These are phyloP conservation scores for Drosophila neocordata DNA, from an alignment of 1,140 invertebrate genomes.

Conservation along the genomic window DNA sequence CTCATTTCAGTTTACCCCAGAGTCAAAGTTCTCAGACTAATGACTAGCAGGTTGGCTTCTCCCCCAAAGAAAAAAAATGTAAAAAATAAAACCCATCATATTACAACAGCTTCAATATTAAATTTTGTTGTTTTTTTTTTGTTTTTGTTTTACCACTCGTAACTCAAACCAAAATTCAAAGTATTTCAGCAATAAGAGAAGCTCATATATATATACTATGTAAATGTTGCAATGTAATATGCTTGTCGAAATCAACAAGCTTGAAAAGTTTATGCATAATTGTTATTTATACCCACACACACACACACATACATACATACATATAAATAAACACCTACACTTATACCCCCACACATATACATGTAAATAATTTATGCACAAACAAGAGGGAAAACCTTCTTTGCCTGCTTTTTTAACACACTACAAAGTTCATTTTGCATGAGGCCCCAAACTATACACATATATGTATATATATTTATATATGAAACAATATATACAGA, in stretches of 20 bases:
- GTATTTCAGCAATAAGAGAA: conserved; percentile 41
- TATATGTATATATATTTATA: conserved; percentile 51
- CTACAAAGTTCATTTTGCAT: conserved; percentile 46
- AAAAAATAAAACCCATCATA: background rate
- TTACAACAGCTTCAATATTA: conserved; percentile 28
- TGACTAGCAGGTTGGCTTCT: conserved; percentile 17
- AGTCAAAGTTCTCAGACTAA: conserved; percentile 35
- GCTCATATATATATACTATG: conserved; percentile 27
- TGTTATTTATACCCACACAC: conserved; percentile 50
- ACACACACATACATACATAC: conserved; percentile 40
- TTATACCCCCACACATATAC: conserved; percentile 1
- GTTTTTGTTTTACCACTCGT: background rate
- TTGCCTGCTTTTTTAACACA: conserved; percentile 42
- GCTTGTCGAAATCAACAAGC: conserved; percentile 61
- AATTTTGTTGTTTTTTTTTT: conserved; percentile 23
- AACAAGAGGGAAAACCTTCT: conserved; percentile 21
- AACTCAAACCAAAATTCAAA: conserved; percentile 24
- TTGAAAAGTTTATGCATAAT: conserved; percentile 61
- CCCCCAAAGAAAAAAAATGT: background rate
- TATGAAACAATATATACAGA: conserved; percentile 28
- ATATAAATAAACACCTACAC: no score
- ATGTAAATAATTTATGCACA: conserved; percentile 52
- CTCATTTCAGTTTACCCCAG: background rate
- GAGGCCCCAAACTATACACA: conserved; percentile 38
- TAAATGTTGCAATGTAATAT: conserved; percentile 51